Base-by-base conservation (phyloP, 2,888 invertebrate genomes). In the Noctuana brunneofusca region DNA sequence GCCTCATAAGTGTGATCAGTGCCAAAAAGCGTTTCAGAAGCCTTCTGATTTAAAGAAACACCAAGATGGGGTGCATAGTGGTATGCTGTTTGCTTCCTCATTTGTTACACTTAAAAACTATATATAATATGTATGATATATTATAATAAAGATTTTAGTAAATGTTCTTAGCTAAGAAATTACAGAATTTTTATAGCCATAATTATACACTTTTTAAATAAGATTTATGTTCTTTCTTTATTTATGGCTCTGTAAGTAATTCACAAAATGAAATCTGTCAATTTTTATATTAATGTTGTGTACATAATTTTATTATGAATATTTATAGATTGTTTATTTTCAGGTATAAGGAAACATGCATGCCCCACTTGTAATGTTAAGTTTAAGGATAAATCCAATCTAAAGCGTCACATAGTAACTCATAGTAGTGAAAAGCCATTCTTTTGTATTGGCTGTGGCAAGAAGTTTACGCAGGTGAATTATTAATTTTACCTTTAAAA, bases 41-140 rank as follows among this genome's bases (percentile, higher is more conserved):
- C 74, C 75, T 12, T 89, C 88, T 2, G 91, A 91, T 71, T 75
- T 90, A 53, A 83, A 84, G 49, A 88, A 85, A 68, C 91, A 91
- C 67, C 77, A 78, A 67, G 79, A 78, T 65, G 69, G 41, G 2
- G 41, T 81, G 5, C 90, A 91, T 69, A 78, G 71, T 66, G 80
- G 90, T 91, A 76, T 78, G 74, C 65, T 54, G 38, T 14, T 24
- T 49, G 3, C 4, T 27, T 27, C 27, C 8, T n/a, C n/a, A n/a
- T n/a, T n/a, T n/a, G n/a, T n/a, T n/a, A n/a, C n/a, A n/a, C n/a
- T n/a, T 27, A 27, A 27, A 3, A 27, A 27, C 27, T 8, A 27
- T 27, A 27, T 27, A 5, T 8, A 27, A 27, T n/a, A n/a, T n/a
- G n/a, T n/a, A n/a, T n/a, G n/a, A n/a, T n/a, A n/a, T n/a, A n/a